These are phyloP conservation scores for Tragelaphus scriptus DNA, from an alignment of 2,113 vertebrate genomes.

Conservation along the genomic window DNA sequence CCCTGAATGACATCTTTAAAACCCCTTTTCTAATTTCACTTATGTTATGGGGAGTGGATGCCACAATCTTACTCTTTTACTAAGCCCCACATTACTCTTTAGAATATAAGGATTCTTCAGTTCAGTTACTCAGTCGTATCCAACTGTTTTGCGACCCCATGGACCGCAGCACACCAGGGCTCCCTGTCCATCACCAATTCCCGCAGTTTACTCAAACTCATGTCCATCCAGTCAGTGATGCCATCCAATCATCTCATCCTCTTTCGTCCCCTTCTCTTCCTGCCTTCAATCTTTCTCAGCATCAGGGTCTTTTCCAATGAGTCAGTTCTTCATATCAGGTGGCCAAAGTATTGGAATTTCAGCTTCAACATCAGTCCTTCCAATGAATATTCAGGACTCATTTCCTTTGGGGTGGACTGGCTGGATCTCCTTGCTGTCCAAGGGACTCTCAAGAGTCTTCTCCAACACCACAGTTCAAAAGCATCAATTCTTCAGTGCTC, in stretches of 20 bases:
- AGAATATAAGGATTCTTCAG: neutral
- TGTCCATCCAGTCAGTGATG: neutral
- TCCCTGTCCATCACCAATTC: neutral
- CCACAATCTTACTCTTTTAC: neutral
- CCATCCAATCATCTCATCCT: neutral
- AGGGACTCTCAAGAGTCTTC: neutral
- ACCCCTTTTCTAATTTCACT: neutral
- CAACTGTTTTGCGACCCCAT: rapidly evolving
- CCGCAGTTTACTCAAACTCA: neutral
- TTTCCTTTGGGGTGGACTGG: neutral
- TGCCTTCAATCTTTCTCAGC: neutral
- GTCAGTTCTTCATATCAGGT: rapidly evolving
- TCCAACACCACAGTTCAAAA: neutral
- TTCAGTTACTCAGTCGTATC: neutral
- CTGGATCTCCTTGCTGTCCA: neutral
- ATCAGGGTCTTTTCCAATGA: neutral
- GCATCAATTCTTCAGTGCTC: neutral
- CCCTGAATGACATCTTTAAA: neutral
- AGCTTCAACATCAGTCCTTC: neutral
- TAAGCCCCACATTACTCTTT: neutral
- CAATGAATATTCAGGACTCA: neutral
- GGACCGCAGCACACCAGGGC: neutral
- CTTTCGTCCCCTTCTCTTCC: neutral
- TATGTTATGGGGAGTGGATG: neutral
- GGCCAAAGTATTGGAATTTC: neutral